Evolutionary conservation across 2,888 invertebrate genomes (phyloP).

Genomic region (Dicyrtomina minuta): DNA sequence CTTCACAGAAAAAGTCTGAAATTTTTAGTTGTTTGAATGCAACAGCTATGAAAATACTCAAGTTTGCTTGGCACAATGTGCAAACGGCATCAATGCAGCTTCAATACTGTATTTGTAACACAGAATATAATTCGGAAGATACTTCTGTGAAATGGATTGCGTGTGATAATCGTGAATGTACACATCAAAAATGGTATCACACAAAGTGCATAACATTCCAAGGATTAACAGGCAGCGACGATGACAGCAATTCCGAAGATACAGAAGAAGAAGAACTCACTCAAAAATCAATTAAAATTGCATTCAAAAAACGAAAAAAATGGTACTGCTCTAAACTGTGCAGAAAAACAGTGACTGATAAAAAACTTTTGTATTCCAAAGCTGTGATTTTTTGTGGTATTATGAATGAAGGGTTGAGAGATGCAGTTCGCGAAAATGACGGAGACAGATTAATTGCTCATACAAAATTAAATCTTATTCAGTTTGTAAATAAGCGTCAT

Average conservation of each 20-base stretch:
- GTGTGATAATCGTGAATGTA: constrained; percentile 6
- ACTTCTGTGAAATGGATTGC: background rate
- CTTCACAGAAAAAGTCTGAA: background rate
- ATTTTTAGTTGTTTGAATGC: background rate
- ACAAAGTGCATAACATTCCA: background rate
- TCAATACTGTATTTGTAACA: background rate
- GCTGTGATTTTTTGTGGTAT: background rate
- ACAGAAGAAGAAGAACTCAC: background rate
- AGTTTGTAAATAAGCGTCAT: constrained; percentile 6
- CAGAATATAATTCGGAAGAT: background rate
- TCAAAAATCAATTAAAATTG: background rate
- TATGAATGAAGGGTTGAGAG: background rate
- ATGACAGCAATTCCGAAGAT: background rate
- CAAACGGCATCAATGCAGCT: background rate
- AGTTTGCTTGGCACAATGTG: background rate
- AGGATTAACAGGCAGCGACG: background rate
- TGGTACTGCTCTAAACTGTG: background rate
- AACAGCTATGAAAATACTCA: background rate
- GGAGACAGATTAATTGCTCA: background rate
- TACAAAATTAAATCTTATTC: background rate
- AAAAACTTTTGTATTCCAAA: constrained; percentile 1
- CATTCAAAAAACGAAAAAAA: background rate
- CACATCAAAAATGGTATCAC: constrained; percentile 7
- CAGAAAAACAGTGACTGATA: background rate
- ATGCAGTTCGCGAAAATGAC: constrained; percentile 16